Conservation (phyloP, 1,140 invertebrate species). For the Coptotermes formosanus region DNA sequence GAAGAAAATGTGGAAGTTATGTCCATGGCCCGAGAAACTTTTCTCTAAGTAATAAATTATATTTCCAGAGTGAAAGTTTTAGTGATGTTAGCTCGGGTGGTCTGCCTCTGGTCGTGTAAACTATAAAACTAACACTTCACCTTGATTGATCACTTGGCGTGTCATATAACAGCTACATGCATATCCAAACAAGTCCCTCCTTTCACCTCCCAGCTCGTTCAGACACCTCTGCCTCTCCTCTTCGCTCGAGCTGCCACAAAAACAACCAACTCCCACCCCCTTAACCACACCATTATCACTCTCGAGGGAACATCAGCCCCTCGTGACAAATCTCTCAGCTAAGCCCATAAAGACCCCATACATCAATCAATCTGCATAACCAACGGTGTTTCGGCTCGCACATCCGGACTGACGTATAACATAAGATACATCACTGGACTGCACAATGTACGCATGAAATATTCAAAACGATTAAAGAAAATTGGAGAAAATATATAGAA, state of each 20-base stretch:
- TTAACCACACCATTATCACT: conserved; percentile 22
- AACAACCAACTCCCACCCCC: conserved; percentile 10
- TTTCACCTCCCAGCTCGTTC: background rate
- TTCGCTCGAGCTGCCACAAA: background rate
- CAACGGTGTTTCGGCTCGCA: background rate
- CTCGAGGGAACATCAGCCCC: background rate
- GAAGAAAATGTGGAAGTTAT: background rate
- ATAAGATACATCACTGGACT: background rate
- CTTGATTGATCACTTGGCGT: conserved; percentile 26
- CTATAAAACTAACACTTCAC: conserved; percentile 23
- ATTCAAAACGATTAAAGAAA: background rate
- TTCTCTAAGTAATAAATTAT: background rate
- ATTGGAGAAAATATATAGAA: background rate
- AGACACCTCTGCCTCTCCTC: background rate
- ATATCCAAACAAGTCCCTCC: conserved; percentile 11
- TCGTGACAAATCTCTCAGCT: conserved; percentile 26
- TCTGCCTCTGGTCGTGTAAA: background rate
- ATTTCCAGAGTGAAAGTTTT: background rate
- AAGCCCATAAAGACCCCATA: conserved; percentile 27
- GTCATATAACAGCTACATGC: conserved; percentile 15
- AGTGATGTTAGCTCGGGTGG: background rate
- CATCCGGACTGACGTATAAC: background rate
- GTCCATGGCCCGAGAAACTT: background rate
- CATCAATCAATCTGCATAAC: conserved; percentile 25
- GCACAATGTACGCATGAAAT: background rate